Base-by-base conservation (phyloP, 92 coral and sea anemone species). In the Palythoa grandiflora region DNA sequence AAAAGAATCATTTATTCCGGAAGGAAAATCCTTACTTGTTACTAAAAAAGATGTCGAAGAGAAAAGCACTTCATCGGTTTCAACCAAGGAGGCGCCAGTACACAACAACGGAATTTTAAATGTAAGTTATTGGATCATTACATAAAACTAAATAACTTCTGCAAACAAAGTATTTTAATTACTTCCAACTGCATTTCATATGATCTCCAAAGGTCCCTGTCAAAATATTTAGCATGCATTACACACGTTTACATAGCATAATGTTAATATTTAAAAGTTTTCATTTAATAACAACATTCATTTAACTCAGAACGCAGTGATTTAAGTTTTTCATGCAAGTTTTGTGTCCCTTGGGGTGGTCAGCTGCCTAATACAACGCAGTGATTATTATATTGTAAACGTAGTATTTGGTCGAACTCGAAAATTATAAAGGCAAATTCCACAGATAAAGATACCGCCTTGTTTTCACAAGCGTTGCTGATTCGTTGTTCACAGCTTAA, bases 111-210 rank as follows among this genome's bases (percentile, higher is more conserved):
- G 71, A 81, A 38, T 63, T 35, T 44, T 44, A 44, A 81, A 81
- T 81, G 86, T 81, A 81, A 81, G 86, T 81, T 59, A 35, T 63
- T 63, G n/a, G 52, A 14, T n/a, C 36, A 66, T 6, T 14, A 65
- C 20, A 63, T 21, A 17, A 63, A 63, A 44, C 59, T 65, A 65
- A 40, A 81, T 81, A 40, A 66, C 19, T 47, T 81, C n/a, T 65
- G 75, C 86, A 63, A 81, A 81, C 86, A 81, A 19, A 80, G 35
- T 44, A 37, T 44, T 52, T 81, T 81, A 81, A 81, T 81, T 81
- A 81, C 86, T 68, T 50, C 39, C n/a, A 81, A 40, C 15, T 9
- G 48, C 61, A 81, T 21, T 40, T 81, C 65, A 50, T 37, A 13
- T 60, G 60, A 51, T 80, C 54, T 60, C 74, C 59, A 80, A 44